A percentile compares a stretch with the other conserved stretches of the same genome.
Conservation (phyloP, 2,797 vertebrate species). For the Chloroceryle inda region DNA sequence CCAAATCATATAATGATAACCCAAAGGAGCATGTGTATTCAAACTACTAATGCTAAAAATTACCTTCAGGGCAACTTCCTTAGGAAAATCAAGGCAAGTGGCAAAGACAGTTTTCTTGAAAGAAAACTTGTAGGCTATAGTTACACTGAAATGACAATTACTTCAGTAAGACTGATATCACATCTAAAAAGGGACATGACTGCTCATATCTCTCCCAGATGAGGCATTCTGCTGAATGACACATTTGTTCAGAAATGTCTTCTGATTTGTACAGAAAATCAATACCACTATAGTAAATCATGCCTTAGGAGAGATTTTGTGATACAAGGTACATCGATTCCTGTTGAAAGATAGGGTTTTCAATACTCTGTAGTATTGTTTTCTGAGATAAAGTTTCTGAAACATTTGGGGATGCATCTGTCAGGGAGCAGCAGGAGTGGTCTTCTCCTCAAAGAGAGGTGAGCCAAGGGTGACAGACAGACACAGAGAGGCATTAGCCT, state of each 20-base stretch:
- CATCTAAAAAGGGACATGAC: neutral
- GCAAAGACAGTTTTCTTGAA: neutral
- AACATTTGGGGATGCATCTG: neutral
- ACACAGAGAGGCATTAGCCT: neutral
- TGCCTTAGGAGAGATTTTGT: neutral
- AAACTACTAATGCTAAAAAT: neutral
- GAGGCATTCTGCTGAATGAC: neutral
- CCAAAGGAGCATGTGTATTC: neutral
- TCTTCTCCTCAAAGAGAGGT: neutral
- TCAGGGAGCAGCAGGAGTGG: neutral
- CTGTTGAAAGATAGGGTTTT: neutral
- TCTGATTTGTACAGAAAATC: conserved; percentile 14
- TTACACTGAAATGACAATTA: neutral
- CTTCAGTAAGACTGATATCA: neutral
- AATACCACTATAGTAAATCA: neutral
- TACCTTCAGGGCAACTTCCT: neutral
- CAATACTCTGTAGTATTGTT: neutral
- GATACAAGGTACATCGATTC: neutral
- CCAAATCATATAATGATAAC: neutral
- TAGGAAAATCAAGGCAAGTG: neutral
- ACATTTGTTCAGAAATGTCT: neutral
- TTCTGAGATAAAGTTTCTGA: neutral
- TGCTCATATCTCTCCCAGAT: neutral
- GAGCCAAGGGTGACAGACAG: neutral
- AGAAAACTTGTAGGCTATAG: neutral